Conservation (phyloP, 92 coral and sea anemone genomes). For the Palythoa grandis region DNA sequence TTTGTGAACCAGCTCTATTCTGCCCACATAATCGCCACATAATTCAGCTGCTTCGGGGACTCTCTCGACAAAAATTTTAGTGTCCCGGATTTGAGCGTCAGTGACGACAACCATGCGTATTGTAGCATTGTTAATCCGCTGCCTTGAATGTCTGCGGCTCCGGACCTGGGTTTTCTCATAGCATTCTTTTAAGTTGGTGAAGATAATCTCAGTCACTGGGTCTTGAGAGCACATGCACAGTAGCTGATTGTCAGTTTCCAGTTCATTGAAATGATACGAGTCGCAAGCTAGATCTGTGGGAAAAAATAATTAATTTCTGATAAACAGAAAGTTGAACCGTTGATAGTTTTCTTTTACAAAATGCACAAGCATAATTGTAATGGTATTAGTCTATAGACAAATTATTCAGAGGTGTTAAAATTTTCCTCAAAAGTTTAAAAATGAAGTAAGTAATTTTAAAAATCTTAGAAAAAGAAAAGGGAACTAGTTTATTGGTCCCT, state of each 20-base stretch:
- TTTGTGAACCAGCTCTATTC: slow-evolving; percentile 74
- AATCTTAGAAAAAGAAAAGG: too few species aligned
- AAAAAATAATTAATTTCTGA: not conserved
- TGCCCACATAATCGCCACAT: slow-evolving; percentile 84
- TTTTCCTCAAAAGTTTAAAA: too few species aligned
- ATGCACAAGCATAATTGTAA: too few species aligned
- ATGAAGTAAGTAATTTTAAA: too few species aligned
- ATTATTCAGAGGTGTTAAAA: too few species aligned
- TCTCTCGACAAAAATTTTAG: slow-evolving; percentile 87
- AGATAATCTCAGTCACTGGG: slow-evolving; percentile 22
- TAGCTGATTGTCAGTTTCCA: not conserved
- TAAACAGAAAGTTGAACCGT: not conserved
- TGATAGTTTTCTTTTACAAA: too few species aligned
- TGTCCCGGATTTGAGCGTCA: slow-evolving; percentile 77
- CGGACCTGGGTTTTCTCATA: slow-evolving; percentile 67
- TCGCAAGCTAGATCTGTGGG: not conserved
- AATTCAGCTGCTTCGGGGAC: slow-evolving; percentile 88
- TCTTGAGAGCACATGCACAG: not conserved
- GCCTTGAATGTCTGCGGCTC: slow-evolving; percentile 85
- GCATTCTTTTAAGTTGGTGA: slow-evolving; percentile 39
- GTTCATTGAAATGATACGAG: not conserved
- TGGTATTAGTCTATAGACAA: too few species aligned
- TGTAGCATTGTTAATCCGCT: slow-evolving; percentile 76
- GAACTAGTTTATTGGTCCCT: too few species aligned
- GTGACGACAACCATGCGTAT: slow-evolving; percentile 79